Conservation (phyloP, 2,797 vertebrate genomes). For the Anguilla obscura region DNA sequence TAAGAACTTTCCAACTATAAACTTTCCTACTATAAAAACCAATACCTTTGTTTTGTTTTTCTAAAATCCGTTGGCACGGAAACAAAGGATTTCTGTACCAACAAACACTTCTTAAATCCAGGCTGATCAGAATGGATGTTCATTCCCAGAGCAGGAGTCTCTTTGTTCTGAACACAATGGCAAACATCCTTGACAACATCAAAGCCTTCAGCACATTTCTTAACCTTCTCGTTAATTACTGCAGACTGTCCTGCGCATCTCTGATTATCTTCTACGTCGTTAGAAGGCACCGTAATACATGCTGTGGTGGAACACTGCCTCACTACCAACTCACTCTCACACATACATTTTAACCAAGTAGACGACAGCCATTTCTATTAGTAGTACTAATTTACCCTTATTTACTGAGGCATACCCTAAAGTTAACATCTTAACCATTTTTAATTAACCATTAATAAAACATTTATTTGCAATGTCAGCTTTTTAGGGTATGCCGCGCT, state of each 20-base stretch:
- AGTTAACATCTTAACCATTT: too few relatives aligned
- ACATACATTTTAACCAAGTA: neutral
- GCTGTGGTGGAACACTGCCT: slow-evolving; percentile 46
- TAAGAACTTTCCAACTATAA: slow-evolving; percentile 37
- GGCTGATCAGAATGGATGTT: slow-evolving; percentile 55
- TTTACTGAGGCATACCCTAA: too few relatives aligned
- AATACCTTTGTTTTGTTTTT: slow-evolving; percentile 45
- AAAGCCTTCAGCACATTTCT: slow-evolving; percentile 62
- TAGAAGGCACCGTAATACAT: slow-evolving; percentile 46
- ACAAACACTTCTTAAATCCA: slow-evolving; percentile 65
- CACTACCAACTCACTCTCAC: neutral
- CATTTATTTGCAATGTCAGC: neutral
- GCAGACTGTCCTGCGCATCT: slow-evolving; percentile 58
- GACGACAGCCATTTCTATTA: neutral
- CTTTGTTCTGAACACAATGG: slow-evolving; percentile 72
- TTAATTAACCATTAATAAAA: too few relatives aligned
- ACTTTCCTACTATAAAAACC: slow-evolving; percentile 38
- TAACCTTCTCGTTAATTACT: slow-evolving; percentile 67
- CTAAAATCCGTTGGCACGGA: slow-evolving; percentile 56
- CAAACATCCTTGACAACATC: slow-evolving; percentile 73
- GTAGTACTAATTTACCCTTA: too few relatives aligned
- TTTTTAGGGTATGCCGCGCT: neutral
- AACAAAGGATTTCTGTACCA: slow-evolving; percentile 64
- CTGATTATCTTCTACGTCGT: slow-evolving; percentile 62
- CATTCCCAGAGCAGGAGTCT: slow-evolving; percentile 59